These are phyloP conservation scores for Apogon hyalosoma DNA, from an alignment of 2,797 vertebrate species.

Conservation along the genomic window DNA sequence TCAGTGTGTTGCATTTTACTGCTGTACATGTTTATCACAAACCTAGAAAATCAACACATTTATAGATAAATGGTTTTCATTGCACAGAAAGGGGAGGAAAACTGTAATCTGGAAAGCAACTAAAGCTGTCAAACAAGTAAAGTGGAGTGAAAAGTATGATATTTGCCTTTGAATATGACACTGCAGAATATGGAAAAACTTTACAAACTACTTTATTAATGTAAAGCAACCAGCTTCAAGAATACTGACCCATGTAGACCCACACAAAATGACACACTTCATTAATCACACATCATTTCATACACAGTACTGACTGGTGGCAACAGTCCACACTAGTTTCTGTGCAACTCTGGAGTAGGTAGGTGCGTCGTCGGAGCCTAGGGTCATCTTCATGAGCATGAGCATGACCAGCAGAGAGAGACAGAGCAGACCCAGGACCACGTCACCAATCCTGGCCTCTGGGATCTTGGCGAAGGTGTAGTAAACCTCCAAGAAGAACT, in stretches of 20 bases:
- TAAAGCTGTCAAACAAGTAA: too few relatives aligned
- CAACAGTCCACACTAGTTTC: constrained; percentile 84
- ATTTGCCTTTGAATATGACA: too few relatives aligned
- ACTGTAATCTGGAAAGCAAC: too few relatives aligned
- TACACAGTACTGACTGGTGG: constrained; percentile 84
- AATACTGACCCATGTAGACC: background rate
- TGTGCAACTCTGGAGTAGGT: constrained; percentile 70
- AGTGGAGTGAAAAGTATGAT: too few relatives aligned
- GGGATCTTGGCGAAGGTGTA: constrained; percentile 87
- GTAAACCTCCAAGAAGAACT: constrained; percentile 93
- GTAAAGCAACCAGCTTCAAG: too few relatives aligned
- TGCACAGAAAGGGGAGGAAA: too few relatives aligned
- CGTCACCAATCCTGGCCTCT: constrained; percentile 89
- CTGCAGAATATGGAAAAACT: too few relatives aligned
- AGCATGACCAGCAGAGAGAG: constrained; percentile 82
- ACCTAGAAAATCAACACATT: too few relatives aligned
- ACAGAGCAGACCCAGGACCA: constrained; percentile 88
- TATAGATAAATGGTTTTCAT: too few relatives aligned
- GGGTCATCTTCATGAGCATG: constrained; percentile 82
- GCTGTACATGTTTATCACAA: too few relatives aligned
- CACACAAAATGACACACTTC: background rate
- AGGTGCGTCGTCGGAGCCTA: constrained; percentile 50
- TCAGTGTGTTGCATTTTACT: too few relatives aligned
- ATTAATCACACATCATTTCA: background rate
- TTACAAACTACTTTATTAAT: too few relatives aligned